Percentiles rank a stretch among this genome's conserved stretches.
Conservation (phyloP, 2,888 invertebrate genomes). For the Lithophane ornitopus region DNA sequence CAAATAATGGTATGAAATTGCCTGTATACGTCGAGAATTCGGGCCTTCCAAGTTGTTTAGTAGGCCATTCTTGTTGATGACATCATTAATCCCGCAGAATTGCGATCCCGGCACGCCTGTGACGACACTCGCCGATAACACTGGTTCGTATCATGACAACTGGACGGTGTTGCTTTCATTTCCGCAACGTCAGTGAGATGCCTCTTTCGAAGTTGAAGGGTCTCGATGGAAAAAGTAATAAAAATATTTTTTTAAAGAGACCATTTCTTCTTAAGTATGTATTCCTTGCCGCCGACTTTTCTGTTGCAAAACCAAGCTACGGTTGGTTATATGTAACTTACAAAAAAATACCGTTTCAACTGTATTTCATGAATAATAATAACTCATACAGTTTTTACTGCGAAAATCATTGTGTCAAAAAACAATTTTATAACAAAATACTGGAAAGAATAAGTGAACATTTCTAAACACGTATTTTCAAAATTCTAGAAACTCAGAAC, state of each 20-base stretch:
- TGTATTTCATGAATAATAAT: not conserved
- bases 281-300: not conserved
- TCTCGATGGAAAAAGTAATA: constrained; percentile 18
- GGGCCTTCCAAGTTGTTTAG: constrained; percentile 60
- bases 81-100: constrained; percentile 67
- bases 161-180: constrained; percentile 55
- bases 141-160: constrained; percentile 47
- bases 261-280: not conserved
- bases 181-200: constrained; percentile 47
- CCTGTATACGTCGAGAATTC: constrained; percentile 41
- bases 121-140: constrained; percentile 58
- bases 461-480: not conserved
- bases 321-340: not conserved
- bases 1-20: constrained; percentile 60
- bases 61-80: constrained; percentile 66
- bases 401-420: not conserved
- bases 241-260: constrained; percentile 12
- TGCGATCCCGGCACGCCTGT: constrained; percentile 58
- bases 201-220: constrained; percentile 28
- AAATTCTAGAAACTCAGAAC: not conserved
- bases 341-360: constrained; percentile 5
- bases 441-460: not conserved
- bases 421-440: constrained; percentile 1
- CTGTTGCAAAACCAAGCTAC: not conserved
- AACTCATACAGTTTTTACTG: not conserved